phyloP scores from a whole-genome alignment of 2,888 invertebrate species.

The Chrysina gloriosa region DNA sequence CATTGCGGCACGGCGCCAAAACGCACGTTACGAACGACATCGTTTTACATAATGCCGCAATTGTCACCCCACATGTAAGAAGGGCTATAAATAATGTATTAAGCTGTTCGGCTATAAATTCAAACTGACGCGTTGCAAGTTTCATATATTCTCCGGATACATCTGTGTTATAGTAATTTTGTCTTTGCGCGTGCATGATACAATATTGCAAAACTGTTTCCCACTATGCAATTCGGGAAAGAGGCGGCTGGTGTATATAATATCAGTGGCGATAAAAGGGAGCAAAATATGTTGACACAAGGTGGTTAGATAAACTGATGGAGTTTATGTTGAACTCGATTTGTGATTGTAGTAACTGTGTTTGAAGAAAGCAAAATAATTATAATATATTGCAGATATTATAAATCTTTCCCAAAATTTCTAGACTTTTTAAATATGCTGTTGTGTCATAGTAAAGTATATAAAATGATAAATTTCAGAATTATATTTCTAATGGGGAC shows the following conservation, averaged over 20 bases:
- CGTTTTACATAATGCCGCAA: constrained; percentile 15
- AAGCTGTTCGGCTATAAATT: constrained; percentile 27
- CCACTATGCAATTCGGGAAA: background rate
- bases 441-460: no score
- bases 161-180: constrained; percentile 1
- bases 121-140: constrained; percentile 5
- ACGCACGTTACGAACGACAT: background rate
- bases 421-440: no score
- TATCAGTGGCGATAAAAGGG: no score
- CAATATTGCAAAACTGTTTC: background rate
- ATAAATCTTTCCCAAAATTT: no score
- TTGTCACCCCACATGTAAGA: background rate
- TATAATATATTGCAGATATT: no score
- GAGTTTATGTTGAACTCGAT: no score
- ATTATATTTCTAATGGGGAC: no score
- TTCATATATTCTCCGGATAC: constrained; percentile 9
- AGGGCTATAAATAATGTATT: constrained; percentile 26
- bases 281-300: no score
- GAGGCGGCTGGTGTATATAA: background rate
- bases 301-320: no score
- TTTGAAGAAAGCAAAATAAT: no score
- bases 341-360: no score
- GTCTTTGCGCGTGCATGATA: background rate
- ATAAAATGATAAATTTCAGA: no score
- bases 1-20: background rate